Evolutionary conservation across 2,113 vertebrate species (phyloP), one percentile per base, ranked within the genome.

Genomic region (Aplodontia rufa): DNA sequence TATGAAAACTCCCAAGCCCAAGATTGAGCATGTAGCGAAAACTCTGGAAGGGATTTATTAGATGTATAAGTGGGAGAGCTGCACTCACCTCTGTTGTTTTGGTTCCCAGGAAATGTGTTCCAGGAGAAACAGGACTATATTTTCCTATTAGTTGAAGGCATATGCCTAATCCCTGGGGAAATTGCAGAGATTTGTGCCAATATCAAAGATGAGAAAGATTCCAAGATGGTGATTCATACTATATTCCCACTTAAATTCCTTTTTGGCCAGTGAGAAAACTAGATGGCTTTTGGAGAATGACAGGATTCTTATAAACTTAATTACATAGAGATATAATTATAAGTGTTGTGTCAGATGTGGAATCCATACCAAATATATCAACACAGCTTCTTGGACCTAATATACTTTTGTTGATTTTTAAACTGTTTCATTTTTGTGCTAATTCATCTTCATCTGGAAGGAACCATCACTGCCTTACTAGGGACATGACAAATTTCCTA

Each of bases 231-330:
- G n/a, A 91, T 24, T 94, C 75, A 74, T 95, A 86, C 4, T 42
- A 68, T 40, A 68, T 71, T 76, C 24, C 37, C 24, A 53, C 42
- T 45, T 49, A 87, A 87, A 47, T 92, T 81, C 32, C 81, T 90
- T 87, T 93, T 62, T 79, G 76, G 37, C 64, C 69, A 80, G 45
- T 86, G 37, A 89, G 55, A 86, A 93, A 66, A 55, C 74, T 53
- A 86, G 62, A 81, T 90, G 91, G 26, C 66, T 95, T 84, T 83
- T 76, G 78, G 64, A 84, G 45, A 90, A 90, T 40, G 49, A 60
- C 71, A 64, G n/a, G 35, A 68, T 92, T 86, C 55, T 87, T 95
- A 37, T 75, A 91, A 95, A 86, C 24, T 83, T 91, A 86, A 42
- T 86, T 91, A 83, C 22, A 53, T 58, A 28, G 4, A 17, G 30